Percentiles rank a stretch among this genome's conserved stretches.
Conservation (phyloP, 2,888 invertebrate genomes). For the Drosophila engyochracea region DNA sequence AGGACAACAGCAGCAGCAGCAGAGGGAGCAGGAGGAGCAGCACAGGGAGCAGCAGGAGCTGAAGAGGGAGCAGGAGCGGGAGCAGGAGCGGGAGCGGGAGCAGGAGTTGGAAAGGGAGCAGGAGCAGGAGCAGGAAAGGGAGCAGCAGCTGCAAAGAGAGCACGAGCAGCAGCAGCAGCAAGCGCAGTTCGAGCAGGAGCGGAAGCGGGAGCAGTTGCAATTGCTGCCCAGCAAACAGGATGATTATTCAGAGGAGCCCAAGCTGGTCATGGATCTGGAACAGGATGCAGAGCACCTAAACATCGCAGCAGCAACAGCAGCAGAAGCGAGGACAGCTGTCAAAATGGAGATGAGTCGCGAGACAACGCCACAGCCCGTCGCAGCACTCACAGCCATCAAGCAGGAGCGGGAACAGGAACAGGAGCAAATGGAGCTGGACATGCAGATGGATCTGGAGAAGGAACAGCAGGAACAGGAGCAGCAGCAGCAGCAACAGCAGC, state of each 20-base stretch:
- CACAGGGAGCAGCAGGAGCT: conserved; percentile 26
- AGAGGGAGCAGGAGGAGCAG: conserved; percentile 44
- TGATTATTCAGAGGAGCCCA: conserved; percentile 85
- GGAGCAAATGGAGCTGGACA: conserved; percentile 64
- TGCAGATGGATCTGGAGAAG: conserved; percentile 24
- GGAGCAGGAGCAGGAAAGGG: conserved; percentile 61
- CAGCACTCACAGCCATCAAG: conserved; percentile 59
- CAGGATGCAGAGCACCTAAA: conserved; percentile 66
- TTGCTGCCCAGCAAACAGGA: conserved; percentile 49
- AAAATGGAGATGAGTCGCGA: conserved; percentile 65
- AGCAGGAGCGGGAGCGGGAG: conserved; percentile 10
- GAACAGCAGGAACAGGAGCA: conserved; percentile 54
- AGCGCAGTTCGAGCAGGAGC: conserved; percentile 83
- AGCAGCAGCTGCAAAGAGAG: conserved; percentile 79
- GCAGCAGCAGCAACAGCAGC: conserved; percentile 64
- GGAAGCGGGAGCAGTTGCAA: conserved; percentile 31
- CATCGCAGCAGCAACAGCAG: not conserved
- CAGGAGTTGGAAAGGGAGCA: conserved; percentile 32
- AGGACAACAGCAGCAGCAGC: conserved; percentile 80
- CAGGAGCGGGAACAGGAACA: conserved; percentile 73
- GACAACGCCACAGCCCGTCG: conserved; percentile 78
- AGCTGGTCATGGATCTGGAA: conserved; percentile 90
- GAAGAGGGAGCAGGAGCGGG: conserved; percentile 18
- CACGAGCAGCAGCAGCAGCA: conserved; percentile 36
- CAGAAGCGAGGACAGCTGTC: conserved; percentile 15